phyloP scores from a whole-genome alignment of 2,113 vertebrate genomes.

The Trinectes maculatus region DNA sequence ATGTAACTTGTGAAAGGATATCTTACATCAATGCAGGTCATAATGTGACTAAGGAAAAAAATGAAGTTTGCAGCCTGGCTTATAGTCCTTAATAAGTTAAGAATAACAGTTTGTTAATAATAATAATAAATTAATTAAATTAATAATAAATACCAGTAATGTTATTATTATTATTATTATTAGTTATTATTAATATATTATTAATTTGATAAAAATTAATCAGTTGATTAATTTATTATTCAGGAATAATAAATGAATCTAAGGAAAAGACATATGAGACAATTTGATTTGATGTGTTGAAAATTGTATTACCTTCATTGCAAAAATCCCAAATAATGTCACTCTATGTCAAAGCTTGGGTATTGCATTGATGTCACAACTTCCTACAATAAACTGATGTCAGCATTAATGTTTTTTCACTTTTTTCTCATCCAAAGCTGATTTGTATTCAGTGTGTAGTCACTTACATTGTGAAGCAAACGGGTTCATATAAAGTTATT shows the following conservation, averaged over 20 bases:
- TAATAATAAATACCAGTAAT: no score
- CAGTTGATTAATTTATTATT: no score
- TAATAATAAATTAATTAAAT: no score
- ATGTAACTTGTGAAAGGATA: neutral
- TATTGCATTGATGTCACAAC: neutral
- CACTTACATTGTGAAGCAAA: neutral
- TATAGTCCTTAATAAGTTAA: neutral
- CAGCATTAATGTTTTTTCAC: slow-evolving; percentile 23
- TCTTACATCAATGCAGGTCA: neutral
- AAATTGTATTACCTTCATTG: neutral
- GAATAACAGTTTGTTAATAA: no score
- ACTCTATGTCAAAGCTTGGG: neutral
- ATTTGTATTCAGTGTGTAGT: neutral
- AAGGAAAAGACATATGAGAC: no score
- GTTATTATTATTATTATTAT: no score
- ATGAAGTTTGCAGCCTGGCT: neutral
- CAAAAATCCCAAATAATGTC: neutral
- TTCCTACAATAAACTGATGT: slow-evolving; percentile 11
- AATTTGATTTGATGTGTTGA: no score
- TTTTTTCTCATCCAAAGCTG: neutral
- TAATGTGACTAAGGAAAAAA: neutral
- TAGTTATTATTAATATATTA: no score
- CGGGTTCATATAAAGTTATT: neutral
- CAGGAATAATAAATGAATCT: no score
- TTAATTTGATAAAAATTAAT: no score